phyloP scores from a whole-genome alignment of 2,797 vertebrate species.

The Coccyzus lansbergi region DNA sequence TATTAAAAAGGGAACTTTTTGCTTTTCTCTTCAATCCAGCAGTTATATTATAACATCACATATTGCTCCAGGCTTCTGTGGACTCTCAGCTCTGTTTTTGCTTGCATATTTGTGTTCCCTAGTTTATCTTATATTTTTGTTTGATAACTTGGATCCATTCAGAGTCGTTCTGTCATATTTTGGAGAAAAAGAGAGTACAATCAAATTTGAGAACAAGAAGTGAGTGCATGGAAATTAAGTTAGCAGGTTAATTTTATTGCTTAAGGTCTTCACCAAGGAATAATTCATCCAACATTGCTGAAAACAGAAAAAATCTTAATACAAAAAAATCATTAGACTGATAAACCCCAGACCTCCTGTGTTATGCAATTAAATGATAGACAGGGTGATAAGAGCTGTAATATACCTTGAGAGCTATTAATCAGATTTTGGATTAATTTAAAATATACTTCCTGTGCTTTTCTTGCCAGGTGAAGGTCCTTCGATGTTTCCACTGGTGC shows the following conservation, averaged over 20 bases:
- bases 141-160: not conserved
- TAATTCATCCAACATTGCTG: not conserved
- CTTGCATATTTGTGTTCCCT: not conserved
- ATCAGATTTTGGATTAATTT: constrained; percentile 40
- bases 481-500: not conserved
- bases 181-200: not conserved
- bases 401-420: constrained; percentile 38
- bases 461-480: constrained; percentile 30
- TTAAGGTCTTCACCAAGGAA: constrained; percentile 13
- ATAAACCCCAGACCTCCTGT: constrained; percentile 41
- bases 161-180: not conserved
- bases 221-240: constrained; percentile 34
- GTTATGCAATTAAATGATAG: constrained; percentile 56
- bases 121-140: not conserved
- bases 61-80: not conserved
- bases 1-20: not conserved
- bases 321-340: constrained; percentile 42
- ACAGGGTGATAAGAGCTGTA: constrained; percentile 55
- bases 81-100: not conserved
- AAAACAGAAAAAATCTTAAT: constrained; percentile 32
- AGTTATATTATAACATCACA: not conserved
- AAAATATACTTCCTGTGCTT: constrained; percentile 44
- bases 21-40: not conserved
- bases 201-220: not conserved
- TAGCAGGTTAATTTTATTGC: constrained; percentile 15